These are phyloP conservation scores for Pterostichus madidus DNA, from an alignment of 2,888 invertebrate genomes.

Conservation along the genomic window DNA sequence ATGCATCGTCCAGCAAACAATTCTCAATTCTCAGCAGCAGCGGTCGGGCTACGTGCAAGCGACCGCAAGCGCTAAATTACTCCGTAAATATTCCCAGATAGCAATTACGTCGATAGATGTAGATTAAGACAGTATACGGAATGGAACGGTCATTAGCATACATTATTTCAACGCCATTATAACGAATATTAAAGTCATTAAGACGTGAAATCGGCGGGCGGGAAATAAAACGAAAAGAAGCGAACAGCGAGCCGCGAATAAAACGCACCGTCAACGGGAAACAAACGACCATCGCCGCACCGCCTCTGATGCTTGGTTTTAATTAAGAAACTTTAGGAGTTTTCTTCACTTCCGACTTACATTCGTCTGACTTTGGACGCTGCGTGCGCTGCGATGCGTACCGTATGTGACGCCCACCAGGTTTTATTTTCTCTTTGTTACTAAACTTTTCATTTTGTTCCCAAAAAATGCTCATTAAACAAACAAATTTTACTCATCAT, in stretches of 20 bases:
- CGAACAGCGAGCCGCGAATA: slow-evolving; percentile 8
- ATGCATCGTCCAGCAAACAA: slow-evolving; percentile 50
- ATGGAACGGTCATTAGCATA: slow-evolving; percentile 65
- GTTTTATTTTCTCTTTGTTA: neutral
- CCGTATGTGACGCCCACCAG: slow-evolving; percentile 19
- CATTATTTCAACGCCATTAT: slow-evolving; percentile 67
- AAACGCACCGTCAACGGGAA: slow-evolving; percentile 15
- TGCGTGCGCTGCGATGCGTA: slow-evolving; percentile 7
- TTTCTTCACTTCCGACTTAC: slow-evolving; percentile 41
- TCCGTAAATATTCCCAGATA: slow-evolving; percentile 68
- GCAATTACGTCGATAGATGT: slow-evolving; percentile 68
- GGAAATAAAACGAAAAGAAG: slow-evolving; percentile 52
- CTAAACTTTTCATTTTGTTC: neutral
- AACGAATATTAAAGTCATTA: slow-evolving; percentile 67
- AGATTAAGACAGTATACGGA: slow-evolving; percentile 61
- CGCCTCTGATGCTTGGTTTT: slow-evolving; percentile 52
- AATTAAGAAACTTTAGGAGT: slow-evolving; percentile 59
- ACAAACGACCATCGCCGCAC: slow-evolving; percentile 40
- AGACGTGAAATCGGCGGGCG: slow-evolving; percentile 34
- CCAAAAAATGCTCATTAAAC: no score
- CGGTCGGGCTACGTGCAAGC: neutral
- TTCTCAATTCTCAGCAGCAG: slow-evolving; percentile 43
- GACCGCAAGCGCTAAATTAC: slow-evolving; percentile 64
- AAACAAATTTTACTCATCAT: neutral
- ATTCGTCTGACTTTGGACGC: slow-evolving; percentile 2